These are phyloP conservation scores for Diabrotica virgifera DNA, from an alignment of 1,140 invertebrate genomes.

Conservation along the genomic window DNA sequence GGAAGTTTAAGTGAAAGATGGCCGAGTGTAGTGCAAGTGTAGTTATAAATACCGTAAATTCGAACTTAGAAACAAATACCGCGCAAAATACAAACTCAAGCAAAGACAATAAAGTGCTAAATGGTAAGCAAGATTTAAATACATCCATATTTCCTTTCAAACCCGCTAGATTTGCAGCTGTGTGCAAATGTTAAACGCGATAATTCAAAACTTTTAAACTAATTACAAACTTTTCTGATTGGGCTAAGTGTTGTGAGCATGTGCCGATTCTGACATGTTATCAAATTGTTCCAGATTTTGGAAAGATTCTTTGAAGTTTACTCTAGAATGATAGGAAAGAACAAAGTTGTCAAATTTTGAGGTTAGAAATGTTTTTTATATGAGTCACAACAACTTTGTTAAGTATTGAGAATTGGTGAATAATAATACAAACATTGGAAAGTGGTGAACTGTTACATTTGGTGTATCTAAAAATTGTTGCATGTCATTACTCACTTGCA, in stretches of 20 bases:
- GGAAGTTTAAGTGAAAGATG: slow-evolving; percentile 45
- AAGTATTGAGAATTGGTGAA: no score
- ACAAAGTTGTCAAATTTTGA: no score
- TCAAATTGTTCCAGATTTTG: background rate
- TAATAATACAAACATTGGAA: no score
- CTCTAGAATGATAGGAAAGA: no score
- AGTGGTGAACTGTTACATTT: no score
- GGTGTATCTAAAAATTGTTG: no score
- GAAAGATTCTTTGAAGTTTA: no score
- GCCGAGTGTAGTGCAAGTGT: slow-evolving; percentile 42
- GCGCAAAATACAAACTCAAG: slow-evolving; percentile 24
- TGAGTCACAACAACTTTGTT: no score
- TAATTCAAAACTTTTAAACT: slow-evolving; percentile 6
- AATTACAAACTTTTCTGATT: background rate
- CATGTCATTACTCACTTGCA: no score
- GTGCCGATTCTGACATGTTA: background rate
- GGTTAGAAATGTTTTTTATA: no score
- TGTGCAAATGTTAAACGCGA: slow-evolving; percentile 29
- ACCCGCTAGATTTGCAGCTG: background rate
- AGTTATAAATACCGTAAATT: slow-evolving; percentile 40
- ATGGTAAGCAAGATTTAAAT: slow-evolving; percentile 33
- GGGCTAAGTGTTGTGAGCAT: background rate
- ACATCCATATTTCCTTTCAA: slow-evolving; percentile 3
- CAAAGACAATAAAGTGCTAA: slow-evolving; percentile 32
- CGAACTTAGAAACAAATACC: slow-evolving; percentile 31